Evolutionary conservation across 2,888 invertebrate genomes (phyloP).

Genomic region (Rhopalosiphum nymphaeae): DNA sequence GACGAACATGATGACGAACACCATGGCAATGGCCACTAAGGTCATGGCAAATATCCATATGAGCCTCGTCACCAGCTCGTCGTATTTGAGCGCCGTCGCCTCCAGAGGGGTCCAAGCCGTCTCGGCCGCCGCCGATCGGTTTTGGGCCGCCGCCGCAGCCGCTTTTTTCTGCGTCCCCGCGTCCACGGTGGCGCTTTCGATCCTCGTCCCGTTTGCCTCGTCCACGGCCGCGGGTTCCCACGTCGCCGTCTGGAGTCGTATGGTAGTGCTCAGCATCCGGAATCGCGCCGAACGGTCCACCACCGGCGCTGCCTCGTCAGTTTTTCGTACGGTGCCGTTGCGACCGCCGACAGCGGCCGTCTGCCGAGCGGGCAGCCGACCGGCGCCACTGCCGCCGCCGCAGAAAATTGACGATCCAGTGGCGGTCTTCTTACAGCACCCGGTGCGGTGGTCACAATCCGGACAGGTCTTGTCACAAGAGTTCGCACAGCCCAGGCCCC

Average conservation of each 20-base stretch:
- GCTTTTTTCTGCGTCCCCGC: too few species aligned
- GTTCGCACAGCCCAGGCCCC: constrained; percentile 15
- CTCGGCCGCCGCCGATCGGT: neutral
- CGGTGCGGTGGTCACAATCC: constrained; percentile 53
- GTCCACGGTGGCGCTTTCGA: neutral
- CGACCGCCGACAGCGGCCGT: neutral
- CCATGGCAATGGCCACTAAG: constrained; percentile 42
- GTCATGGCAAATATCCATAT: constrained; percentile 53
- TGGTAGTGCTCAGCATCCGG: neutral
- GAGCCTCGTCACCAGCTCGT: constrained; percentile 50
- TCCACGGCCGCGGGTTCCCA: neutral
- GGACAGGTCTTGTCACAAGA: constrained; percentile 5
- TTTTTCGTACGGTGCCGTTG: too few species aligned
- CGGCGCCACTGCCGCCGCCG: neutral
- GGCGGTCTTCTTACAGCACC: constrained; percentile 2
- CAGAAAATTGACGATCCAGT: neutral
- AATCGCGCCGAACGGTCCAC: neutral
- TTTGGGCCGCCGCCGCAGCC: neutral
- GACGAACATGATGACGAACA: constrained; percentile 43
- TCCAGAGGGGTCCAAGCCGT: constrained; percentile 15
- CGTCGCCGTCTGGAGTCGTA: neutral
- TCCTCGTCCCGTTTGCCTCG: neutral
- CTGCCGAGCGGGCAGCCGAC: neutral
- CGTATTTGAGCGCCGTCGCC: constrained; percentile 39
- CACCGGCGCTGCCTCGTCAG: neutral